Percentiles rank a stretch among this genome's conserved stretches.
phyloP scores from a whole-genome alignment of 1,140 invertebrate genomes.

The Ericerus pela region DNA sequence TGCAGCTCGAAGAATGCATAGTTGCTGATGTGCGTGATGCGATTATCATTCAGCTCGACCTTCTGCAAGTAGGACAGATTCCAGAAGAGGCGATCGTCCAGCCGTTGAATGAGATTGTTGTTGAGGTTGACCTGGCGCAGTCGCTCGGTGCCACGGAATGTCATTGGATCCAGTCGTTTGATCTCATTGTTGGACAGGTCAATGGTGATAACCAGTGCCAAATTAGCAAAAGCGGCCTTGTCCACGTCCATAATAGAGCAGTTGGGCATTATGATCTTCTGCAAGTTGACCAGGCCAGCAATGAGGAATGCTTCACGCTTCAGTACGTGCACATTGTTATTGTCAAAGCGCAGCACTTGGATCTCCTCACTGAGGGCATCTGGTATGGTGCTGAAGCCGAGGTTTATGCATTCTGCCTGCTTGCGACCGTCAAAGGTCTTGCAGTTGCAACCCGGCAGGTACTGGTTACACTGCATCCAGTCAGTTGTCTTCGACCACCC shows the following conservation, averaged over 20 bases:
- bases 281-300: slow-evolving; percentile 56
- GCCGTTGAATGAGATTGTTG: slow-evolving; percentile 50
- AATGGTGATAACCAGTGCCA: slow-evolving; percentile 71
- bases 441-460: slow-evolving; percentile 46
- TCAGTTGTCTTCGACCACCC: neutral
- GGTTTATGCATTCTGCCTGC: slow-evolving; percentile 55
- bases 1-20: slow-evolving; percentile 55
- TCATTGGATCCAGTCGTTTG: slow-evolving; percentile 32
- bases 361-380: slow-evolving; percentile 52
- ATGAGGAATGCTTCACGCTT: slow-evolving; percentile 48
- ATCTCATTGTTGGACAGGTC: slow-evolving; percentile 58
- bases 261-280: slow-evolving; percentile 56
- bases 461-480: neutral
- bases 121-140: slow-evolving; percentile 53
- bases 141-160: slow-evolving; percentile 50
- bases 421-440: slow-evolving; percentile 65
- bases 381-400: slow-evolving; percentile 48
- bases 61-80: slow-evolving; percentile 55
- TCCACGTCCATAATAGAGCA: slow-evolving; percentile 55
- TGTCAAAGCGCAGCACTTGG: slow-evolving; percentile 55
- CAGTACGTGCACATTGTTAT: slow-evolving; percentile 50
- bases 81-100: slow-evolving; percentile 60
- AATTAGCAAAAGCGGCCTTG: slow-evolving; percentile 52
- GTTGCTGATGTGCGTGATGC: slow-evolving; percentile 46
- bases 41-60: slow-evolving; percentile 59